Evolutionary conservation across 2,113 vertebrate genomes (phyloP).

Genomic region (Colius striatus): DNA sequence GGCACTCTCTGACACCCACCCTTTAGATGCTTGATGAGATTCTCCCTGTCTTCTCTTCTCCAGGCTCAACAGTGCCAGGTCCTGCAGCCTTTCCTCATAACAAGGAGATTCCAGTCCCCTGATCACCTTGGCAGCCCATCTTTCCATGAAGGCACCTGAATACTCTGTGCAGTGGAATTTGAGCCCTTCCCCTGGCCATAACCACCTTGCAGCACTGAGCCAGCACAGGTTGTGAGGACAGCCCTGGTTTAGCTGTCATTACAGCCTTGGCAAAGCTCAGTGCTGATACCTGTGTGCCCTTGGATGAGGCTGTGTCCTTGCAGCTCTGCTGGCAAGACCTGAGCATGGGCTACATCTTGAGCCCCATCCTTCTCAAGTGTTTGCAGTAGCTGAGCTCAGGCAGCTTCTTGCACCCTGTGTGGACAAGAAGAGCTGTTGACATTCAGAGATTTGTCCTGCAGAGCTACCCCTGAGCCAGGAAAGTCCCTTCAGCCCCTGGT

Average conservation of each 20-base stretch:
- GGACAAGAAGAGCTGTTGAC: not conserved
- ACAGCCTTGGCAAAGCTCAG: not conserved
- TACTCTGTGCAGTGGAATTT: accelerated
- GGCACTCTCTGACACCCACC: no score
- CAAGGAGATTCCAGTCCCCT: no score
- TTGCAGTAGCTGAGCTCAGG: not conserved
- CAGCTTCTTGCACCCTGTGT: not conserved
- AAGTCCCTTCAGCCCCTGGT: not conserved
- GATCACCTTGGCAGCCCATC: no score
- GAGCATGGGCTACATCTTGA: not conserved
- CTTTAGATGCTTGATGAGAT: no score
- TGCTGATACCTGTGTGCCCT: not conserved
- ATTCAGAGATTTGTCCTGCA: not conserved
- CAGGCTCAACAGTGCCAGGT: no score
- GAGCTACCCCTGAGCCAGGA: not conserved
- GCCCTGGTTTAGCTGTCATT: not conserved
- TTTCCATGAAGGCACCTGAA: not conserved
- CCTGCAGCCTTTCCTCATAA: no score
- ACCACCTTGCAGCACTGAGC: not conserved
- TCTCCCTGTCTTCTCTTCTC: no score
- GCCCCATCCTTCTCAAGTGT: not conserved
- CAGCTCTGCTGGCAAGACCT: not conserved
- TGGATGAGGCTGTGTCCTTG: not conserved
- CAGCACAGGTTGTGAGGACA: not conserved
- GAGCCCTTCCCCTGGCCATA: not conserved